Percentiles rank a stretch among this genome's conserved stretches.
These are phyloP conservation scores for Apis mellifera DNA, from an alignment of 1,140 invertebrate genomes.

Conservation along the genomic window DNA sequence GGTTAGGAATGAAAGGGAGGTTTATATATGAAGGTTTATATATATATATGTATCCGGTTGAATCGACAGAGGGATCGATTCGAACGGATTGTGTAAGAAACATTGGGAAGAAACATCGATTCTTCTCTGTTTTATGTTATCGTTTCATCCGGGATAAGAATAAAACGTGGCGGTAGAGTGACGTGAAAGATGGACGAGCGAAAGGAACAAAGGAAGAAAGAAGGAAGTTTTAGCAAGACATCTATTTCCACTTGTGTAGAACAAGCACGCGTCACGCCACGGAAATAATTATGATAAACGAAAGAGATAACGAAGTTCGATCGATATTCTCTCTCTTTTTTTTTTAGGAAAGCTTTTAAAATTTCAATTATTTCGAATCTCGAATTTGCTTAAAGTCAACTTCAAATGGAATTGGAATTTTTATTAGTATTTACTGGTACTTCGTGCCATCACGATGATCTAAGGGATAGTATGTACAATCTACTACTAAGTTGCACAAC, in stretches of 20 bases:
- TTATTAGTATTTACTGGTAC: no score
- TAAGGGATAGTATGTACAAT: no score
- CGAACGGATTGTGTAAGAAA: neutral
- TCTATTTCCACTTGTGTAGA: slow-evolving; percentile 64
- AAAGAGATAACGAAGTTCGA: neutral
- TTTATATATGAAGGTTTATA: neutral
- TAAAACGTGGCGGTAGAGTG: neutral
- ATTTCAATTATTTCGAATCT: no score
- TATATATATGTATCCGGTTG: no score
- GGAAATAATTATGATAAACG: neutral
- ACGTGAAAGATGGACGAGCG: slow-evolving; percentile 16
- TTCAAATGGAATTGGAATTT: no score
- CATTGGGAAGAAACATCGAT: neutral
- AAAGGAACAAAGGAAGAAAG: neutral
- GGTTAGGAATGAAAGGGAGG: neutral
- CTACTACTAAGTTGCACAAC: no score
- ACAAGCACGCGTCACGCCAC: slow-evolving; percentile 1
- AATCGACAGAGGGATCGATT: neutral
- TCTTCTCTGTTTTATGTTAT: slow-evolving; percentile 10
- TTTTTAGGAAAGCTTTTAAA: no score
- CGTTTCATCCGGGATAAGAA: slow-evolving; percentile 2
- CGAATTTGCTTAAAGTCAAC: no score
- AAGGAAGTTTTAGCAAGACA: slow-evolving; percentile 28
- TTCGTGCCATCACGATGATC: no score
- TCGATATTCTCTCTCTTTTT: no score